phyloP scores from a whole-genome alignment of 2,888 invertebrate genomes.

The Hypena proboscidalis region DNA sequence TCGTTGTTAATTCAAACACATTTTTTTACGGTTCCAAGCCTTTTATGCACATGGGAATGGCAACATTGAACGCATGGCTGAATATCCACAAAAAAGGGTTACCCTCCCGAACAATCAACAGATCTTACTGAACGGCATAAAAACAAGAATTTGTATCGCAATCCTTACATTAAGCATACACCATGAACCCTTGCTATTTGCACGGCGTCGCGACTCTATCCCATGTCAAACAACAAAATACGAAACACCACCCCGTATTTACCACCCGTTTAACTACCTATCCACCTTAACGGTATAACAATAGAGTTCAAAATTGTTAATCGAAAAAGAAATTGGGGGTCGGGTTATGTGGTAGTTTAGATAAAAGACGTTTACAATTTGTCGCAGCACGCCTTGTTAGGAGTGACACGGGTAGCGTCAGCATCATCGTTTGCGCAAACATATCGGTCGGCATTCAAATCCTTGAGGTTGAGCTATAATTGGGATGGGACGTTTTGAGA shows the following conservation, averaged over 20 bases:
- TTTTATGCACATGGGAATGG: no score
- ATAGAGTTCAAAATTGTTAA: constrained; percentile 13
- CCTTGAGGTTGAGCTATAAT: constrained; percentile 7
- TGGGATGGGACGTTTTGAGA: constrained; percentile 2
- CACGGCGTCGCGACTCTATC: constrained; percentile 45
- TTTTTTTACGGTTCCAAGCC: no score
- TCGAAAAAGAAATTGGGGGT: background rate
- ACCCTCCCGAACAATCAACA: background rate
- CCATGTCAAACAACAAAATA: constrained; percentile 49
- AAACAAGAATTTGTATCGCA: constrained; percentile 15
- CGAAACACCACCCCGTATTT: constrained; percentile 15
- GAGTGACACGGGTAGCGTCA: constrained; percentile 62
- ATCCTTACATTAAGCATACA: constrained; percentile 33
- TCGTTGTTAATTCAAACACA: no score
- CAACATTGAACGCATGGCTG: no score
- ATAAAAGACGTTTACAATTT: constrained; percentile 61
- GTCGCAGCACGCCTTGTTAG: constrained; percentile 57
- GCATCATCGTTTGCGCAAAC: constrained; percentile 50
- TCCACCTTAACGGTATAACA: background rate
- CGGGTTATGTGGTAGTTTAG: constrained; percentile 31
- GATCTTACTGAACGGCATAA: constrained; percentile 2
- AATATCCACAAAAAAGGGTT: no score
- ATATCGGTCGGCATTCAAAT: constrained; percentile 48
- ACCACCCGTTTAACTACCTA: background rate
- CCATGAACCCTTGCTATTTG: constrained; percentile 40